A percentile compares a stretch with the other conserved stretches of the same genome.
Evolutionary conservation across 2,797 vertebrate genomes (phyloP).

Genomic region (Myotis planiceps): DNA sequence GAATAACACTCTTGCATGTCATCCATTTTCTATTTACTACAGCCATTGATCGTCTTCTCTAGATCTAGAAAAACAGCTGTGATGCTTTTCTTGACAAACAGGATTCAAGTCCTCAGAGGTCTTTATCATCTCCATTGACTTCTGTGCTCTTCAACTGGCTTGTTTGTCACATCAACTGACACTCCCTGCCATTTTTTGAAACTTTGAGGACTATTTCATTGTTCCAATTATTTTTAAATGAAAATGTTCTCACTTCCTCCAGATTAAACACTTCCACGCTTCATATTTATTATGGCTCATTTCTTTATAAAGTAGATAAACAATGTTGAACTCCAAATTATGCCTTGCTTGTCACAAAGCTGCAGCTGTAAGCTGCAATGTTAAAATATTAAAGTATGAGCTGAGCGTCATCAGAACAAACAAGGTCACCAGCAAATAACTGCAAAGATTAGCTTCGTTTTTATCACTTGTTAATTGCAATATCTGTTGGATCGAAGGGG

Average conservation of each 20-base stretch:
- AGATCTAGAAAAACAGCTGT: conserved; percentile 79
- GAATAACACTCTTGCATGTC: neutral
- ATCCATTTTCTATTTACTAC: conserved; percentile 65
- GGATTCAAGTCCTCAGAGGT: conserved; percentile 74
- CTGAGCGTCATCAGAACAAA: conserved; percentile 42
- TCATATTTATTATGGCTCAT: neutral
- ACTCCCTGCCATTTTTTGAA: conserved; percentile 52
- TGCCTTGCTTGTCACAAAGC: neutral
- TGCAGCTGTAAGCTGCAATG: neutral
- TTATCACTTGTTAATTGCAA: conserved; percentile 60
- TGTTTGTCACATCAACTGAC: conserved; percentile 59
- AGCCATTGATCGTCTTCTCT: conserved; percentile 65
- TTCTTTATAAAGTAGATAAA: conserved; percentile 68
- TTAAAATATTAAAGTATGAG: conserved; percentile 47
- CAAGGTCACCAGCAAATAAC: conserved; percentile 54
- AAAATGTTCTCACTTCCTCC: neutral
- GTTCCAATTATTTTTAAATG: conserved; percentile 73
- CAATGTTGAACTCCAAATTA: conserved; percentile 28
- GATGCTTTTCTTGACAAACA: conserved; percentile 82
- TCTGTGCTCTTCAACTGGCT: conserved; percentile 39
- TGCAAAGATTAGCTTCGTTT: neutral
- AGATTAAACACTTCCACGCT: neutral
- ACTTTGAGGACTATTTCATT: conserved; percentile 18
- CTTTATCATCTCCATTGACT: conserved; percentile 60
- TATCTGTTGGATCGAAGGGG: conserved; percentile 50